A percentile compares a stretch with the other conserved stretches of the same genome.
Evolutionary conservation across 2,797 vertebrate species (phyloP).

Genomic region (Leucoraja ocellata): DNA sequence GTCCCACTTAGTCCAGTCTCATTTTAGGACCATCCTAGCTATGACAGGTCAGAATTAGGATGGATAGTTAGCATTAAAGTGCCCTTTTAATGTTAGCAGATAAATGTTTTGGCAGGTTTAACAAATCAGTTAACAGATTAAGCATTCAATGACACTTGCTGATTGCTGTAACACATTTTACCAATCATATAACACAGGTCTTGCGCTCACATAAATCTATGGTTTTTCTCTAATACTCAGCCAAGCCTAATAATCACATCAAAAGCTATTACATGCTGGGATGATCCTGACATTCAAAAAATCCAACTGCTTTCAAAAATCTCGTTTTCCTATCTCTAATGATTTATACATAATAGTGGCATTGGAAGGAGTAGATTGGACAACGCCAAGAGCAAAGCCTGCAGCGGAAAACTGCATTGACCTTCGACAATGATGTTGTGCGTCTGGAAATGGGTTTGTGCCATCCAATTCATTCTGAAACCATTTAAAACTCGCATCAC

Average conservation of each 20-base stretch:
- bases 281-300: conserved; percentile 36
- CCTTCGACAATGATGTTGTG: conserved; percentile 44
- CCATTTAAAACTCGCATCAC: conserved; percentile 41
- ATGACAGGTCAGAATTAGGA: conserved; percentile 39
- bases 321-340: conserved; percentile 18
- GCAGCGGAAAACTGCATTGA: conserved; percentile 41
- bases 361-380: background rate
- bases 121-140: background rate
- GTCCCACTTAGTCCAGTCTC: background rate
- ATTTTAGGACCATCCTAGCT: conserved; percentile 38
- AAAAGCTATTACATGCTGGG: conserved; percentile 40
- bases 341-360: conserved; percentile 10
- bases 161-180: background rate
- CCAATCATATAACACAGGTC: background rate
- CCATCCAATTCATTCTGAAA: conserved; percentile 44
- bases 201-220: background rate
- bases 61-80: background rate
- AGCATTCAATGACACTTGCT: background rate
- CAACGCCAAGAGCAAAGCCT: background rate
- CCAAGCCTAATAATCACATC: conserved; percentile 42
- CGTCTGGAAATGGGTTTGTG: conserved; percentile 49
- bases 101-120: background rate
- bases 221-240: conserved; percentile 36
- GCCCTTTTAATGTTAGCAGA: conserved; percentile 1
- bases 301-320: conserved; percentile 25